Percentiles rank a stretch among this genome's conserved stretches.
These are phyloP conservation scores for Apocheima hispidaria DNA, from an alignment of 2,888 invertebrate genomes.

Conservation along the genomic window DNA sequence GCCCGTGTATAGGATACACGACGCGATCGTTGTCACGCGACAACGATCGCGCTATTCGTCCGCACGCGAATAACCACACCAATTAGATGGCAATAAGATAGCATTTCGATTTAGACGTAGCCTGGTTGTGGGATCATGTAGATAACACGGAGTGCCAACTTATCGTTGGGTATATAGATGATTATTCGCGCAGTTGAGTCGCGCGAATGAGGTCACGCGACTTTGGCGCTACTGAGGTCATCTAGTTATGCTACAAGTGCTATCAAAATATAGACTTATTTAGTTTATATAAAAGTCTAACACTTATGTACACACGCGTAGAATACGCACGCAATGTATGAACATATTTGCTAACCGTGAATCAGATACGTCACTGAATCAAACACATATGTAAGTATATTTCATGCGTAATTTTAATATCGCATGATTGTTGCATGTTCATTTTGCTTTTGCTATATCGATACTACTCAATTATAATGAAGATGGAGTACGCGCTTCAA, in stretches of 20 bases:
- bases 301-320: neutral
- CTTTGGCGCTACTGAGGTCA: neutral
- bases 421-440: constrained; percentile 11
- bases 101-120: neutral
- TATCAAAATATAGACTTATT: neutral
- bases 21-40: too few relatives aligned
- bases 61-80: too few relatives aligned
- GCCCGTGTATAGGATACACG: too few relatives aligned
- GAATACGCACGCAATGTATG: constrained; percentile 2
- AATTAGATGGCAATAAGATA: neutral
- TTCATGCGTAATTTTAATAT: neutral
- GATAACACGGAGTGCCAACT: neutral
- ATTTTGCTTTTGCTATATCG: too few relatives aligned
- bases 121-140: too few relatives aligned
- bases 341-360: neutral
- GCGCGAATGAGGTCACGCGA: neutral
- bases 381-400: constrained; percentile 18
- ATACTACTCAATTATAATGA: neutral
- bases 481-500: neutral
- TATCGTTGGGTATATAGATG: neutral
- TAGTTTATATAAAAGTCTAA: neutral
- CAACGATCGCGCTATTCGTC: too few relatives aligned
- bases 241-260: neutral
- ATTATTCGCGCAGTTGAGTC: neutral
- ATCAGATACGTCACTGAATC: too few relatives aligned